Evolutionary conservation across 2,113 vertebrate genomes (phyloP).

Genomic region (Triplophysa dalaica): DNA sequence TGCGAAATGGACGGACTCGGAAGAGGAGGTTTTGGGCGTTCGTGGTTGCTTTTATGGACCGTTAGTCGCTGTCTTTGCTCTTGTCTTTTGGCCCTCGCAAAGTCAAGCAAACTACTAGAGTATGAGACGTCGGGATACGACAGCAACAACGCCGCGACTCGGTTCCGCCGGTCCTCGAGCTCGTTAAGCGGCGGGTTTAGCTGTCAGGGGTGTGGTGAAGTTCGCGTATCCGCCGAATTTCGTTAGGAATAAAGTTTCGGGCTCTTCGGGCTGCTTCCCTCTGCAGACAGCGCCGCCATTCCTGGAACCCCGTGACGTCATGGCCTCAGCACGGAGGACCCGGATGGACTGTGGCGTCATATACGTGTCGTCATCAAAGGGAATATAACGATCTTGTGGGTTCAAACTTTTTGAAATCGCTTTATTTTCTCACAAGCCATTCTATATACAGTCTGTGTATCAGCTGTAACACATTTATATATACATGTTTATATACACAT

Average conservation of each 20-base stretch:
- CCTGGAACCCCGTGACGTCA: constrained; percentile 64
- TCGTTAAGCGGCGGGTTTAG: constrained; percentile 34
- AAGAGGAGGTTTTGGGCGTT: not conserved
- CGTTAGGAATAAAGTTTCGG: constrained; percentile 77
- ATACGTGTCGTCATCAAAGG: not conserved
- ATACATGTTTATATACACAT: too few species aligned
- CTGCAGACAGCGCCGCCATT: constrained; percentile 79
- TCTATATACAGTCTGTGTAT: too few species aligned
- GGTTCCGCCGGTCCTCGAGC: constrained; percentile 56
- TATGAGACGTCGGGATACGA: constrained; percentile 8
- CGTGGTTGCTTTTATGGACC: constrained; percentile 21
- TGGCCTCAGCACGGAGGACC: constrained; percentile 36
- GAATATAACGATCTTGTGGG: too few species aligned
- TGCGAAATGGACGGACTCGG: constrained; percentile 65
- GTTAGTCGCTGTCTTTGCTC: constrained; percentile 32
- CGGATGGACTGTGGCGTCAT: constrained; percentile 49
- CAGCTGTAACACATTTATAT: too few species aligned
- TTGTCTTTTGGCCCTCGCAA: constrained; percentile 61
- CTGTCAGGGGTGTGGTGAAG: not conserved
- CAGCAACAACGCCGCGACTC: not conserved
- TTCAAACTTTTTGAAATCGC: not conserved
- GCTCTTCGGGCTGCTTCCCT: constrained; percentile 73
- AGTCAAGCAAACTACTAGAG: constrained; percentile 36
- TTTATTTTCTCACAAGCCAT: not conserved
- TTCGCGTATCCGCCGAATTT: constrained; percentile 48